Conservation (phyloP, 1,140 invertebrate genomes). For the Papilio xuthus region DNA sequence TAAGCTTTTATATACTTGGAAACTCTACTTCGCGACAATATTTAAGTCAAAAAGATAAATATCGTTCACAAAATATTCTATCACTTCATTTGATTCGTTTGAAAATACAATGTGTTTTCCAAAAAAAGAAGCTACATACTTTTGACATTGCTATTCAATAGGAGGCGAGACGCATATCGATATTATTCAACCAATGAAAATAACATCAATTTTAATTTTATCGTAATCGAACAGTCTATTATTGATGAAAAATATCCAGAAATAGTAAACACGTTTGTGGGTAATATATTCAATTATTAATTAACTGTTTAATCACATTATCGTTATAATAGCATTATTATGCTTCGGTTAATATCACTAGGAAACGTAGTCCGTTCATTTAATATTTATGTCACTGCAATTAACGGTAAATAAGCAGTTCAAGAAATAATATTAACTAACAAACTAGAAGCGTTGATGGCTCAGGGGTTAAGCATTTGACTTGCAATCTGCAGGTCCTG, state of each 20-base stretch:
- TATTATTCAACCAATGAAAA: neutral
- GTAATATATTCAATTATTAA: slow-evolving; percentile 26
- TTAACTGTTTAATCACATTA: slow-evolving; percentile 27
- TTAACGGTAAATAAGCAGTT: neutral
- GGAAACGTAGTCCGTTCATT: neutral
- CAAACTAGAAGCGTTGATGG: neutral
- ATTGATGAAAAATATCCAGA: slow-evolving; percentile 1
- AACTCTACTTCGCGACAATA: neutral
- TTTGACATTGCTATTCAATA: neutral
- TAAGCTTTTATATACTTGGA: slow-evolving; percentile 5
- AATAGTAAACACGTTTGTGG: neutral
- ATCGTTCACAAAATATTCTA: neutral
- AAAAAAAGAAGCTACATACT: too few species aligned
- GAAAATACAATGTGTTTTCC: too few species aligned
- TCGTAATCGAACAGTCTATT: slow-evolving; percentile 1
- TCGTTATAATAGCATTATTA: slow-evolving; percentile 30
- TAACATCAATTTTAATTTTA: neutral
- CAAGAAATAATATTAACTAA: neutral
- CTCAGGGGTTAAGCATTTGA: too few species aligned
- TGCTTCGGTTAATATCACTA: slow-evolving; percentile 16
- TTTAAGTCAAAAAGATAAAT: neutral
- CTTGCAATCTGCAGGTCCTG: too few species aligned
- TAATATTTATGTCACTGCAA: neutral
- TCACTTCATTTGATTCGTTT: too few species aligned
- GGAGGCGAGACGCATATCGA: neutral